phyloP scores from a whole-genome alignment of 2,113 vertebrate genomes.

The Balaenoptera acutorostrata region DNA sequence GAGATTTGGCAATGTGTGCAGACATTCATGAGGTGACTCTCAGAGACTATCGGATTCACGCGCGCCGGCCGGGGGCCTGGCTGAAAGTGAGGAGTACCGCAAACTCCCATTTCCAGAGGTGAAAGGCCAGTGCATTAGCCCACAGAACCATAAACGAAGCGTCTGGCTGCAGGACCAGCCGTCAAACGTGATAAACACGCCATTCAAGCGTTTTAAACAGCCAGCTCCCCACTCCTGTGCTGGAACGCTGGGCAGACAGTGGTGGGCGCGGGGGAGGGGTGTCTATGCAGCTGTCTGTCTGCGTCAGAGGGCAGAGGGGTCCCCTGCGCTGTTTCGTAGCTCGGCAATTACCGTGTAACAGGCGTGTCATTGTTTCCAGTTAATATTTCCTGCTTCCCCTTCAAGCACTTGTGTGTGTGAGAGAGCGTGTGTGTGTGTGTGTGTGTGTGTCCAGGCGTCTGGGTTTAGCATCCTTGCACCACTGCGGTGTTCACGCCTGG shows the following conservation, averaged over 20 bases:
- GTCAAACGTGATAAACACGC: not conserved
- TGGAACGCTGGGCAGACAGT: not conserved
- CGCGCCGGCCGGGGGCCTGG: fast-evolving
- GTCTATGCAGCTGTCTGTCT: not conserved
- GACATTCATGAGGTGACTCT: not conserved
- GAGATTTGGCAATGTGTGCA: fast-evolving
- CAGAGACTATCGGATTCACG: fast-evolving
- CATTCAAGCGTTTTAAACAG: not conserved
- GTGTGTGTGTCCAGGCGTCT: not conserved
- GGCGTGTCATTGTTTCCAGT: slow-evolving; percentile 49
- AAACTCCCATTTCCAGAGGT: not conserved
- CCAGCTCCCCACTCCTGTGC: not conserved
- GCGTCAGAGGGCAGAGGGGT: slow-evolving; percentile 13
- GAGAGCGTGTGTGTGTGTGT: not conserved
- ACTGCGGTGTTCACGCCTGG: not conserved
- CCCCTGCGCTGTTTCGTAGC: not conserved
- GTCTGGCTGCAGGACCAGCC: not conserved
- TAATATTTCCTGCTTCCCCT: slow-evolving; percentile 50
- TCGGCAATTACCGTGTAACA: not conserved
- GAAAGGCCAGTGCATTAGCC: not conserved
- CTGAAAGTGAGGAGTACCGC: fast-evolving
- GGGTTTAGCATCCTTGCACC: not conserved
- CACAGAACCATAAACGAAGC: not conserved
- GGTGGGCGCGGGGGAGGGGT: not conserved
- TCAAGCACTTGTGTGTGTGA: not conserved